Evolutionary conservation across 2,888 invertebrate species (phyloP).

Genomic region (Scaptodrosophila latifasciaeformis): DNA sequence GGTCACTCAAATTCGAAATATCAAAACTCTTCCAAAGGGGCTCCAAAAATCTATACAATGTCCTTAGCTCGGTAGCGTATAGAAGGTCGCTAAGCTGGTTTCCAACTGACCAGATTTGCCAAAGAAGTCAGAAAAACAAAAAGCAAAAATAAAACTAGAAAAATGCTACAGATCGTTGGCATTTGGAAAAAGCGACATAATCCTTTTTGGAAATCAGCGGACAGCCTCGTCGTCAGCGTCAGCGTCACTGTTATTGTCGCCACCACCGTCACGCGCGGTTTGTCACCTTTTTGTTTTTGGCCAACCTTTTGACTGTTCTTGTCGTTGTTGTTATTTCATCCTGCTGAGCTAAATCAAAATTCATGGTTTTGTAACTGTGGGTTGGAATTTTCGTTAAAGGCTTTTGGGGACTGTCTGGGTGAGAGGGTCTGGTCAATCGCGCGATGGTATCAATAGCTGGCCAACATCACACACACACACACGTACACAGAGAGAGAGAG

Average conservation of each 20-base stretch:
- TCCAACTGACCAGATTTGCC: too few species aligned
- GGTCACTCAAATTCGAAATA: too few species aligned
- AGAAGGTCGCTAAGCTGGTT: too few species aligned
- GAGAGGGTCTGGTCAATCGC: constrained; percentile 40
- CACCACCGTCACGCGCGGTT: constrained; percentile 52
- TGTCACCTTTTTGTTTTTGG: constrained; percentile 51
- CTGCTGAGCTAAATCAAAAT: constrained; percentile 68
- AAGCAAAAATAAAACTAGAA: neutral
- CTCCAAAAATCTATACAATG: too few species aligned
- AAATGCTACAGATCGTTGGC: constrained; percentile 28
- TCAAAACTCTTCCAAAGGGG: too few species aligned
- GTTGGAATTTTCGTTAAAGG: too few species aligned
- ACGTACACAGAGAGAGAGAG: constrained; percentile 15
- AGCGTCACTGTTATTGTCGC: constrained; percentile 35
- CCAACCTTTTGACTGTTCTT: constrained; percentile 10
- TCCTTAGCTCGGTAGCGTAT: too few species aligned
- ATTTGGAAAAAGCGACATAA: constrained; percentile 55
- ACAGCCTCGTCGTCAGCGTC: constrained; percentile 50
- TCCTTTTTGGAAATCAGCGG: too few species aligned
- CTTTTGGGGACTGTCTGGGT: too few species aligned
- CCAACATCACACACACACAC: neutral
- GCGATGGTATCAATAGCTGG: constrained; percentile 53
- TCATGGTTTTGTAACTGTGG: constrained; percentile 65
- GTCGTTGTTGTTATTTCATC: constrained; percentile 13
- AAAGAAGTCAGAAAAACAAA: neutral